Evolutionary conservation across 2,888 invertebrate species (phyloP).

Genomic region (Drosophila parthenogenetica): DNA sequence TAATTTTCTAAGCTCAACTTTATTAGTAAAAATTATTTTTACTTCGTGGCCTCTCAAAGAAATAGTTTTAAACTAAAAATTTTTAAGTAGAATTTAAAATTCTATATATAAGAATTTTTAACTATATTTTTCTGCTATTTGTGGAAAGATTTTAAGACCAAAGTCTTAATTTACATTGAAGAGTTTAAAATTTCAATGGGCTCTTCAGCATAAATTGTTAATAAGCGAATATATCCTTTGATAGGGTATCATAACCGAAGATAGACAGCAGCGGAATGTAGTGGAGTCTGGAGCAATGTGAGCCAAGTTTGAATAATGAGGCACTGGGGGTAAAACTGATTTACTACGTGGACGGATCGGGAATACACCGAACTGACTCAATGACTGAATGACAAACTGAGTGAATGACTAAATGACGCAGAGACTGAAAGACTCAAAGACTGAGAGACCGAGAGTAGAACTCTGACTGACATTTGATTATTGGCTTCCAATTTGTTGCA

Average conservation of each 20-base stretch:
- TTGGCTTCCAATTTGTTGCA: conserved; percentile 84
- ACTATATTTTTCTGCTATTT: too few species aligned
- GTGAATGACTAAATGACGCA: conserved; percentile 9
- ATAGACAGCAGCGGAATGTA: background rate
- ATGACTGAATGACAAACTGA: conserved; percentile 41
- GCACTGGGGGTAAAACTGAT: conserved; percentile 55
- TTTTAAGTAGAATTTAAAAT: too few species aligned
- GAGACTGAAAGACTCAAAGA: conserved; percentile 25
- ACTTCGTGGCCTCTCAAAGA: too few species aligned
- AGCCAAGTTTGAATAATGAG: conserved; percentile 72
- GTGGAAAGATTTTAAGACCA: too few species aligned
- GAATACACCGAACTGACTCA: conserved; percentile 48
- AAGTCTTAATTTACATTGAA: too few species aligned
- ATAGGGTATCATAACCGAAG: conserved; percentile 12
- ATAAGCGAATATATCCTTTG: background rate
- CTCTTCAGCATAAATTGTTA: too few species aligned
- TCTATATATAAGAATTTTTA: too few species aligned
- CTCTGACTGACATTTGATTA: conserved; percentile 84
- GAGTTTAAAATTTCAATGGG: too few species aligned
- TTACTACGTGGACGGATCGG: conserved; percentile 61
- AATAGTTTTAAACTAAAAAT: too few species aligned
- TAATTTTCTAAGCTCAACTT: too few species aligned
- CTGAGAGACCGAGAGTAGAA: conserved; percentile 36
- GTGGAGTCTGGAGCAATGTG: conserved; percentile 4
- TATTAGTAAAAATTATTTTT: too few species aligned